phyloP scores from a whole-genome alignment of 2,797 vertebrate genomes.

The Enteromius radiatus region DNA sequence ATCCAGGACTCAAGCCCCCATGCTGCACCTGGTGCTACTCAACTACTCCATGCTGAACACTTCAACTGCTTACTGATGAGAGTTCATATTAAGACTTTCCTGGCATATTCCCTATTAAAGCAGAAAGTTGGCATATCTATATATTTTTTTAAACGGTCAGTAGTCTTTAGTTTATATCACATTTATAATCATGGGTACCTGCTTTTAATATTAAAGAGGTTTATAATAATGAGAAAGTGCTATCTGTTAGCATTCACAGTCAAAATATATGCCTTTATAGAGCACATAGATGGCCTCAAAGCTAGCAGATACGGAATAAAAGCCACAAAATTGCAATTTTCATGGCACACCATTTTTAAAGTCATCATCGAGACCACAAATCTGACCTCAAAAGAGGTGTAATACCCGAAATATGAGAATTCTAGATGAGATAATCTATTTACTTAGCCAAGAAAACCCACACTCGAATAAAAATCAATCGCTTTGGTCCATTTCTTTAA shows the following conservation, averaged over 20 bases:
- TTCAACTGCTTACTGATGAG: neutral
- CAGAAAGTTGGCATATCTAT: neutral
- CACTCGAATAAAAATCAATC: constrained; percentile 17
- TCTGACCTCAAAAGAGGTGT: neutral
- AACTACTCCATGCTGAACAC: constrained; percentile 7
- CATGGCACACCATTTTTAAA: neutral
- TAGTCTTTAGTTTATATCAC: neutral
- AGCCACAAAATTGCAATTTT: constrained; percentile 1
- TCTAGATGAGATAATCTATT: constrained; percentile 4
- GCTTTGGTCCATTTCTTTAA: neutral
- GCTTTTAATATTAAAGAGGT: neutral
- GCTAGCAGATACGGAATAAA: neutral
- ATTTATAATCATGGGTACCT: neutral
- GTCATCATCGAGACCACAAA: constrained; percentile 14
- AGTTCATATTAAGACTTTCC: neutral
- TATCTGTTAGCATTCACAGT: neutral
- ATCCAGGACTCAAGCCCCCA: constrained; percentile 9
- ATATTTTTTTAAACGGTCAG: neutral
- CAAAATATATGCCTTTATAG: neutral
- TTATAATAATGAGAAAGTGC: neutral
- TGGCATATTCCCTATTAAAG: neutral
- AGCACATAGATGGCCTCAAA: neutral
- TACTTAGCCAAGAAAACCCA: constrained; percentile 9
- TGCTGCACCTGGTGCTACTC: constrained; percentile 32
- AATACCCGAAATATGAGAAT: constrained; percentile 1